These are phyloP conservation scores for Achatina immaculata DNA, from an alignment of 1,140 invertebrate species.

Conservation along the genomic window DNA sequence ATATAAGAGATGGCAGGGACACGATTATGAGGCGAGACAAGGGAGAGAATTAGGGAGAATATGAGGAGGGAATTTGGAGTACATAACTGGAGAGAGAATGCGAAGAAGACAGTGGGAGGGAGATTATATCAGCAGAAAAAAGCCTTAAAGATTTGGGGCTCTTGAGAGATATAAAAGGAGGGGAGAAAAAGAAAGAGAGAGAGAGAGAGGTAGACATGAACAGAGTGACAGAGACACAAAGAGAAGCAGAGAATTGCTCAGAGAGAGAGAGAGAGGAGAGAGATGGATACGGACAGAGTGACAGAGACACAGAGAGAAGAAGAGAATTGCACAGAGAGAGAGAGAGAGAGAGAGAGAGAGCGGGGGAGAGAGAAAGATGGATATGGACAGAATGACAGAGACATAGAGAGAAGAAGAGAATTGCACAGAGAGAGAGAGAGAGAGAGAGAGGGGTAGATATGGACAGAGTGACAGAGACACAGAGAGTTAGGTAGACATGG, in stretches of 20 bases:
- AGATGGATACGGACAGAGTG: not conserved
- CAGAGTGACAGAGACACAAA: no score
- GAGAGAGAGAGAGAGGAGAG: not conserved
- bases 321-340: not conserved
- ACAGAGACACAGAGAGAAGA: not conserved
- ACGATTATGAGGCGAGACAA: not conserved
- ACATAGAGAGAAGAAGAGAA: not conserved
- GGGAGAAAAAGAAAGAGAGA: not conserved
- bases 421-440: not conserved
- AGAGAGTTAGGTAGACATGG: conserved; percentile 20
- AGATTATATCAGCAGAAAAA: not conserved
- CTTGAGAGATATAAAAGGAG: no score
- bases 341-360: not conserved
- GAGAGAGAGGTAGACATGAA: no score
- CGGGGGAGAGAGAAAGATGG: not conserved
- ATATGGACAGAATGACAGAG: not conserved
- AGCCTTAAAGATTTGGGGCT: not conserved
- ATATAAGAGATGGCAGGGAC: not conserved
- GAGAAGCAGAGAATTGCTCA: no score
- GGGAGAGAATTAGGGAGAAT: not conserved
- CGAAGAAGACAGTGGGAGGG: not conserved
- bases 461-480: conserved; percentile 34
- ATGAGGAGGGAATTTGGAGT: not conserved
- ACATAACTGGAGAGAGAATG: not conserved
- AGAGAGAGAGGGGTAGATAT: no score